phyloP scores from a whole-genome alignment of 1,140 invertebrate species.

The Panagrolaimus sp. region DNA sequence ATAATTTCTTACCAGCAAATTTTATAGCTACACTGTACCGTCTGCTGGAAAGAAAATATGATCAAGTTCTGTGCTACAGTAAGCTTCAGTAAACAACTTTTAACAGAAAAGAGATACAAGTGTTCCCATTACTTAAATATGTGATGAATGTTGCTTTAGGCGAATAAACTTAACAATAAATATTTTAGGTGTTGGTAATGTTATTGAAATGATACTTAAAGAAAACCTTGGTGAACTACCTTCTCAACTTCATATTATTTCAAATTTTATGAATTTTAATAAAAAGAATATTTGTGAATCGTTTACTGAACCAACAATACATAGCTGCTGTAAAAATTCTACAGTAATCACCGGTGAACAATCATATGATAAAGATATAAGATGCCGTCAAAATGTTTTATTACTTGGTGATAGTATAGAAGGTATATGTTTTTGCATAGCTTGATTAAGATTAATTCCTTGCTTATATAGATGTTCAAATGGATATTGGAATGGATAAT shows the following conservation, averaged over 20 bases:
- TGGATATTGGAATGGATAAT: conserved; percentile 74
- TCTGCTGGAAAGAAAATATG: no score
- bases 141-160: no score
- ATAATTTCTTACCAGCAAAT: no score
- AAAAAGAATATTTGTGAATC: conserved; percentile 59
- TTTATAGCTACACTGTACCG: no score
- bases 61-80: no score
- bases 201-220: conserved; percentile 70
- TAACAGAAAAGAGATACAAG: no score
- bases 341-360: conserved; percentile 4
- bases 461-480: conserved; percentile 78
- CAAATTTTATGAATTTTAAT: conserved; percentile 78
- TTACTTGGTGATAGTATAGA: neutral
- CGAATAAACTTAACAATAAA: no score
- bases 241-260: conserved; percentile 79
- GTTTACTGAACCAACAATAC: neutral
- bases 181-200: conserved; percentile 70
- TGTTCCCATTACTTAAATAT: no score
- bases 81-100: no score
- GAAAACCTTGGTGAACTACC: conserved; percentile 66
- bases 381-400: neutral
- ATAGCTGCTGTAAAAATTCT: neutral
- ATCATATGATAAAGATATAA: neutral
- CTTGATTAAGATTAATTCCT: conserved; percentile 58
- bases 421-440: no score